Conservation (phyloP, 1,140 invertebrate genomes). For the Belonocnema kinseyi region DNA sequence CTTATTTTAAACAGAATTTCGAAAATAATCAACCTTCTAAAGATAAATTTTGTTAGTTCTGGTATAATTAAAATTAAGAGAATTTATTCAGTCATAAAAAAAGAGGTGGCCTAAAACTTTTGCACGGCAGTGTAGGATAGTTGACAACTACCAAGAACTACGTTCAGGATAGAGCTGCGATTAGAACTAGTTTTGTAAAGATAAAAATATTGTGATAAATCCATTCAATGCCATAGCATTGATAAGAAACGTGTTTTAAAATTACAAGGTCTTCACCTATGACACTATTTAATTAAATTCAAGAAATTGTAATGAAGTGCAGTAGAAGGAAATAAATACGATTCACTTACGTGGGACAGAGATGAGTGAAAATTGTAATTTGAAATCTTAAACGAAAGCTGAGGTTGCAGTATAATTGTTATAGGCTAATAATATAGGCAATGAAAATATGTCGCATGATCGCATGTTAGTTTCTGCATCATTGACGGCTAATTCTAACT, state of each 20-base stretch:
- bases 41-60: no score
- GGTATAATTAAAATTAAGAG: no score
- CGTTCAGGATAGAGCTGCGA: no score
- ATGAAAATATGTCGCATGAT: not conserved
- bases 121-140: no score
- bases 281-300: slow-evolving; percentile 15
- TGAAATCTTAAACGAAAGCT: no score
- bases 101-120: no score
- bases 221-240: not conserved
- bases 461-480: slow-evolving; percentile 2
- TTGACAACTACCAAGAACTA: no score
- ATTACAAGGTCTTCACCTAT: slow-evolving; percentile 20
- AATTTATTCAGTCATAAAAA: no score
- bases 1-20: no score
- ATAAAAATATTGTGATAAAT: slow-evolving; percentile 8
- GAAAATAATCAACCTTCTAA: no score
- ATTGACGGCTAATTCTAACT: slow-evolving; percentile 8
- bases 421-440: no score
- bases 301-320: slow-evolving; percentile 1
- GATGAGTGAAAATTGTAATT: not conserved
- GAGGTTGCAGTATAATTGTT: no score
- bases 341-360: not conserved
- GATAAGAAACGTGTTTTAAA: not conserved
- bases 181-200: not conserved
- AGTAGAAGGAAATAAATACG: not conserved